These are phyloP conservation scores for mouse (Mus musculus) DNA, from an alignment of 2,113 vertebrate genomes.

Conservation along the genomic window GRCm39 chr5:66940001-66940500, in stretches of 20 bases:
- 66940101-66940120: conserved; percentile 55
- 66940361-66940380: too few species aligned
- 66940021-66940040: conserved; percentile 62
- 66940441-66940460: too few species aligned
- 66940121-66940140: conserved; percentile 58
- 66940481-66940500: not conserved
- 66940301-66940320: too few species aligned
- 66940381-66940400: too few species aligned
- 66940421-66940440: too few species aligned
- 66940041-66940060: conserved; percentile 32
- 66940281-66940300: not conserved
- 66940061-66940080: conserved; percentile 58
- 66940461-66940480: not conserved
- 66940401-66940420: too few species aligned
- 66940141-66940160: conserved; percentile 23
- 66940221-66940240: conserved; percentile 31
- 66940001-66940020: conserved; percentile 49
- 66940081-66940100: conserved; percentile 58
- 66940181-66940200: conserved; percentile 28
- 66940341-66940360: too few species aligned
- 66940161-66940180: conserved; percentile 45
- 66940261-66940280: conserved; percentile 69
- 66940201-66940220: not conserved
- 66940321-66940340: too few species aligned
- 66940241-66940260: not conserved